Conservation (phyloP, 2,797 vertebrate genomes). For the Gila robusta region DNA sequence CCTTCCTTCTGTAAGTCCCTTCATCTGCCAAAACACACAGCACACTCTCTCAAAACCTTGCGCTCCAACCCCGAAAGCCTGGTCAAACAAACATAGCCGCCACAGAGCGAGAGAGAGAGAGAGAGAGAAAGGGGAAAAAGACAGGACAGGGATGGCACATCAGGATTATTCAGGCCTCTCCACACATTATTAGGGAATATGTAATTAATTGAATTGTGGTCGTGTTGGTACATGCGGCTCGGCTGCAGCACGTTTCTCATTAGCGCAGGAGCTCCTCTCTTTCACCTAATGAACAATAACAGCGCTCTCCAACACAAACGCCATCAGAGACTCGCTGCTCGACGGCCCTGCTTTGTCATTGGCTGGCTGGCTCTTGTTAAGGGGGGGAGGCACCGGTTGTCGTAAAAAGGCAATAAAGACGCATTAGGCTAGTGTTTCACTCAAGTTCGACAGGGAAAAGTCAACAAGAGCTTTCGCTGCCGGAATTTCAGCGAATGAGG, state of each 20-base stretch:
- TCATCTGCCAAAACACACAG: constrained; percentile 66
- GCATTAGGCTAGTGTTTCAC: constrained; percentile 66
- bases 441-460: constrained; percentile 71
- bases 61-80: constrained; percentile 60
- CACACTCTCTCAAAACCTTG: constrained; percentile 62
- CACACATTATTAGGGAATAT: constrained; percentile 75
- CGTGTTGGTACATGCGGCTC: constrained; percentile 69
- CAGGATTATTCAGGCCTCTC: constrained; percentile 63
- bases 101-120: constrained; percentile 5
- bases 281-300: constrained; percentile 81
- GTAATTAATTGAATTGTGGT: constrained; percentile 78
- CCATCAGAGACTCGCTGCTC: constrained; percentile 71
- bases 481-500: background rate
- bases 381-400: constrained; percentile 41
- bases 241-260: constrained; percentile 74
- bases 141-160: constrained; percentile 51
- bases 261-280: constrained; percentile 70
- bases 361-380: constrained; percentile 75
- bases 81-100: constrained; percentile 33
- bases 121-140: constrained; percentile 5
- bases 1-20: constrained; percentile 19
- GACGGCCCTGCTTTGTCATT: constrained; percentile 72
- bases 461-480: background rate
- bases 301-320: constrained; percentile 72
- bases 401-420: constrained; percentile 76